Base-by-base conservation (phyloP, 53 echinoderm and acorn worm genomes). In the Antedon mediterranea region DNA sequence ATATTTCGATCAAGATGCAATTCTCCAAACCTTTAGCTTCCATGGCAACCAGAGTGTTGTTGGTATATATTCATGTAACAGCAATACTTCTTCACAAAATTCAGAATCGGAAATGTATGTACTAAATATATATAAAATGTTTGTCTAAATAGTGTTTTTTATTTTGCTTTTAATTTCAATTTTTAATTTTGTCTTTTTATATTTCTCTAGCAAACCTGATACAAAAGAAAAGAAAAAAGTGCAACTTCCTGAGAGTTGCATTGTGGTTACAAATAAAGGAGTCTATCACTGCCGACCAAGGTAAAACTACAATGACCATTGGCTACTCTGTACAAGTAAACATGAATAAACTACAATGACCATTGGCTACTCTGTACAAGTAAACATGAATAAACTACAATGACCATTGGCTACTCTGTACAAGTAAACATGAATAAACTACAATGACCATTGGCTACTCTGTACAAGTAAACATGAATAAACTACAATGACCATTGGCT, bases 251-350 rank as follows among this genome's bases (percentile, higher is more conserved):
- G 88, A 88, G 32, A 88, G 91, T 2, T 91, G 91, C 73, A 71
- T 80, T 43, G 71, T 91, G 71, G 75, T 88, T 28, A 91, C 91
- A 18, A 83, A 82, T 83, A 43, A 34, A 27, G 88, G 86, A 27
- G 75, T 88, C 37, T 88, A 91, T 78, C 88, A 91, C 43, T 91
- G 91, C 33, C 81, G 85, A 81, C 91, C 91, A 71, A 87, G 87
- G 87, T 87, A 72, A 76, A 80, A 32, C 27, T 31, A 23, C 18
- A 29, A 28, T 31, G n/a, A 72, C 27, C n/a, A 7, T 30, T 76
- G 9, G 23, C 32, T n/a, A 76, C n/a, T n/a, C 57, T 44, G 13
- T 44, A 44, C 57, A 13, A 44, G 23, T 15, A n/a, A n/a, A n/a
- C n/a, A n/a, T n/a, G n/a, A n/a, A n/a, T n/a, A n/a, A n/a, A n/a